Percentiles rank a stretch among this genome's conserved stretches.
Conservation (phyloP, 1,140 invertebrate species). For the Sarcophaga peregrina region DNA sequence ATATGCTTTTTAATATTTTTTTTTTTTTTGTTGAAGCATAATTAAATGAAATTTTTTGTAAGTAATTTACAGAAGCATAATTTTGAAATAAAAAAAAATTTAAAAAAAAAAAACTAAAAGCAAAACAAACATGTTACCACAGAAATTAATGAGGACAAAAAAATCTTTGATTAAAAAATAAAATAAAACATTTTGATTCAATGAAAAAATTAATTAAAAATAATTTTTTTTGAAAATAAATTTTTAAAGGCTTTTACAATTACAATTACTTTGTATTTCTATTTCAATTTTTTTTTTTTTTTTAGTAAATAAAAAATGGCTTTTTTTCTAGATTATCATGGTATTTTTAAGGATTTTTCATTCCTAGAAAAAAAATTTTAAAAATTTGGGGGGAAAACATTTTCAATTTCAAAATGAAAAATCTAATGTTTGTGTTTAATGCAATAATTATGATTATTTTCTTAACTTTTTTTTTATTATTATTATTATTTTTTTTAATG, state of each 20-base stretch:
- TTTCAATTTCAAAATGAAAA: slow-evolving; percentile 29
- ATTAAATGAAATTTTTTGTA: neutral
- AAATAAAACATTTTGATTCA: slow-evolving; percentile 38
- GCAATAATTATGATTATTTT: slow-evolving; percentile 56
- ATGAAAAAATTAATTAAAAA: neutral
- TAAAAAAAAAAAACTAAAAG: neutral
- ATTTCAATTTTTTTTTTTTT: slow-evolving; percentile 25
- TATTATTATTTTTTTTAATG: slow-evolving; percentile 13
- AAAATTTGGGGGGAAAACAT: neutral
- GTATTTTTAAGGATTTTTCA: slow-evolving; percentile 16
- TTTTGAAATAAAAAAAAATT: neutral
- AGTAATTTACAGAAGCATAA: slow-evolving; percentile 47
- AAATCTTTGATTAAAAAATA: neutral
- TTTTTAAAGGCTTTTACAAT: neutral
- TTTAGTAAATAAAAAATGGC: neutral
- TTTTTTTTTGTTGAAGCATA: neutral
- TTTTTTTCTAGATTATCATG: neutral
- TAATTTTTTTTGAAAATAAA: neutral
- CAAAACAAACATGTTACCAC: slow-evolving; percentile 43
- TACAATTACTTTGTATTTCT: slow-evolving; percentile 36
- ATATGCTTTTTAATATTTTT: neutral
- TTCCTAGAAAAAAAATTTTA: neutral
- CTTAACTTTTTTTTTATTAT: slow-evolving; percentile 47
- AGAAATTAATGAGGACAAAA: slow-evolving; percentile 47
- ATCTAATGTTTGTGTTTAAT: slow-evolving; percentile 53